phyloP scores from a whole-genome alignment of 2,797 vertebrate genomes.

The Vespertilio murinus region DNA sequence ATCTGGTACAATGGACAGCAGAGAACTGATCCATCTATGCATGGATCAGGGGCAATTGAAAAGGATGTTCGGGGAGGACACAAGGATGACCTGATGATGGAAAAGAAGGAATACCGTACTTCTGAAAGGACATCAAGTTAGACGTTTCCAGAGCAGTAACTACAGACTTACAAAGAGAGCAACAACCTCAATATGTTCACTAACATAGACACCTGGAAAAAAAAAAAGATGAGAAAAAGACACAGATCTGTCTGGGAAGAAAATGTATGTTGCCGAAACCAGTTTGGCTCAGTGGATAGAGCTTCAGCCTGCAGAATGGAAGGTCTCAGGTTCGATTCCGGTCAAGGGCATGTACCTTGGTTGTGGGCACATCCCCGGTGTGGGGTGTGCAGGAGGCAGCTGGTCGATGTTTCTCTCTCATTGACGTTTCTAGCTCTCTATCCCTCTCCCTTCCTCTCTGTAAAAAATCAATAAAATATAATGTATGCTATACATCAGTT shows the following conservation, averaged over 20 bases:
- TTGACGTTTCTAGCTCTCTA: too few species aligned
- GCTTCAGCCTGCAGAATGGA: too few species aligned
- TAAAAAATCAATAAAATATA: too few species aligned
- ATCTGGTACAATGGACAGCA: neutral
- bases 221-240: neutral
- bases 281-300: too few species aligned
- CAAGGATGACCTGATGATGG: neutral
- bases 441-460: too few species aligned
- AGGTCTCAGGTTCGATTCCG: too few species aligned
- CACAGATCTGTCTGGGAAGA: neutral
- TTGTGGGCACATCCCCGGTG: too few species aligned
- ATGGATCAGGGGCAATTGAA: too few species aligned
- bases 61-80: neutral
- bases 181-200: neutral
- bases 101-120: neutral
- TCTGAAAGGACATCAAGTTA: neutral
- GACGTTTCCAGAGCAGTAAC: neutral
- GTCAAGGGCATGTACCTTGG: too few species aligned
- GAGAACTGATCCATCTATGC: neutral
- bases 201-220: neutral
- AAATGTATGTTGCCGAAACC: too few species aligned
- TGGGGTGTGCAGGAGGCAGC: too few species aligned
- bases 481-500: neutral
- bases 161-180: neutral
- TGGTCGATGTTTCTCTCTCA: too few species aligned